These are phyloP conservation scores for Syrmaticus mikado DNA, from an alignment of 2,113 vertebrate species.

Conservation along the genomic window DNA sequence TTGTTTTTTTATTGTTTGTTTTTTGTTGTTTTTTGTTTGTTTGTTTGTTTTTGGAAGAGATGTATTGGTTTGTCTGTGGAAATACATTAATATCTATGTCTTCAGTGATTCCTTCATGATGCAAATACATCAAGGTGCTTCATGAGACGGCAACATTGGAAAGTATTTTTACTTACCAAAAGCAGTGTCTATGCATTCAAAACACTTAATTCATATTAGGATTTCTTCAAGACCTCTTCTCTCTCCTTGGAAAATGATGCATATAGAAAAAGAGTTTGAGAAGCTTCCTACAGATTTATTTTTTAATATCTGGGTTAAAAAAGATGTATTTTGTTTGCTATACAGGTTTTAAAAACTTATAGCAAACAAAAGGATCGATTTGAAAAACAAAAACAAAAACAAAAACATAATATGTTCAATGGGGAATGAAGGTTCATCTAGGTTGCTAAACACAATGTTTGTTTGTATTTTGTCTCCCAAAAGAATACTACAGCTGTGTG, in stretches of 20 bases:
- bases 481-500: neutral
- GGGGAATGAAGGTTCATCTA: neutral
- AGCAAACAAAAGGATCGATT: neutral
- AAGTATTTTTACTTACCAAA: neutral
- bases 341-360: neutral
- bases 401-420: neutral
- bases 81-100: neutral
- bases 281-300: conserved; percentile 38
- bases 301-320: conserved; percentile 43
- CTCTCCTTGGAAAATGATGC: neutral
- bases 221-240: neutral
- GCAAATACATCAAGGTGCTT: neutral
- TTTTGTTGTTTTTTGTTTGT: too few relatives aligned
- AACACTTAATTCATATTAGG: neutral
- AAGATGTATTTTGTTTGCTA: neutral
- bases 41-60: neutral
- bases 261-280: conserved; percentile 31
- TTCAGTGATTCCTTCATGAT: neutral
- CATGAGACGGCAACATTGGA: neutral
- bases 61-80: neutral
- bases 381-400: conserved; percentile 2
- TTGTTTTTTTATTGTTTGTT: too few relatives aligned
- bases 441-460: neutral
- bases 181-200: neutral
- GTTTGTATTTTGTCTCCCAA: neutral